A percentile compares a stretch with the other conserved stretches of the same genome.
These are phyloP conservation scores for Anas platyrhynchos DNA, from an alignment of 2,113 vertebrate species.

Conservation along the genomic window DNA sequence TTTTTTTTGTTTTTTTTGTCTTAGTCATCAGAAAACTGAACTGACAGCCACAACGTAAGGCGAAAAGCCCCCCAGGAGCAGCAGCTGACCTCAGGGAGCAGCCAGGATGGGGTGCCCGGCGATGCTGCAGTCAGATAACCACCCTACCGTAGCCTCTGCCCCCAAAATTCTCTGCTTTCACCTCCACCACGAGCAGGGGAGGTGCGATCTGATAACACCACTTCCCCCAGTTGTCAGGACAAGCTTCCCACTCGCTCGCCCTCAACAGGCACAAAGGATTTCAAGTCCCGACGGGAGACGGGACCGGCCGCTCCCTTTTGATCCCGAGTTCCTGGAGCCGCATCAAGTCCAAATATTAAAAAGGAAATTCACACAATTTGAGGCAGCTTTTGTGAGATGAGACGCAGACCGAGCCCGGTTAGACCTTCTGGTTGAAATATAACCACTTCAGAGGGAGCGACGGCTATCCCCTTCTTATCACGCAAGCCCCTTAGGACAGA, in stretches of 20 bases:
- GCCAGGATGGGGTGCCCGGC: neutral
- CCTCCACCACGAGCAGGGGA: neutral
- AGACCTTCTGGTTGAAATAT: neutral
- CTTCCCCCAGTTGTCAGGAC: neutral
- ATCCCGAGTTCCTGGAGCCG: neutral
- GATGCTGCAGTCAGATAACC: neutral
- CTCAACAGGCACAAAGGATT: neutral
- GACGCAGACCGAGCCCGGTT: neutral
- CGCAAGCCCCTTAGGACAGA: neutral
- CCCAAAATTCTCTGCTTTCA: neutral
- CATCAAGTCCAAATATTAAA: neutral
- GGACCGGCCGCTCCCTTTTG: neutral
- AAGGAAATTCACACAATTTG: neutral
- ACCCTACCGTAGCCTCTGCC: fast-evolving
- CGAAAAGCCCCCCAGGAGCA: neutral
- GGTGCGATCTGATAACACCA: fast-evolving
- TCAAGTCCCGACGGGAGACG: fast-evolving
- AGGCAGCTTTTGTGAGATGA: neutral
- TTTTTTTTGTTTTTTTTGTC: too few species aligned
- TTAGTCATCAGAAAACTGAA: neutral
- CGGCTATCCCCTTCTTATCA: neutral
- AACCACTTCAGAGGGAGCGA: neutral
- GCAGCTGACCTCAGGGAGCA: neutral
- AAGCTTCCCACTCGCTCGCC: neutral
- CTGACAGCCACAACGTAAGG: fast-evolving